phyloP scores from a whole-genome alignment of 1,140 invertebrate genomes.

The Papilio polytes region DNA sequence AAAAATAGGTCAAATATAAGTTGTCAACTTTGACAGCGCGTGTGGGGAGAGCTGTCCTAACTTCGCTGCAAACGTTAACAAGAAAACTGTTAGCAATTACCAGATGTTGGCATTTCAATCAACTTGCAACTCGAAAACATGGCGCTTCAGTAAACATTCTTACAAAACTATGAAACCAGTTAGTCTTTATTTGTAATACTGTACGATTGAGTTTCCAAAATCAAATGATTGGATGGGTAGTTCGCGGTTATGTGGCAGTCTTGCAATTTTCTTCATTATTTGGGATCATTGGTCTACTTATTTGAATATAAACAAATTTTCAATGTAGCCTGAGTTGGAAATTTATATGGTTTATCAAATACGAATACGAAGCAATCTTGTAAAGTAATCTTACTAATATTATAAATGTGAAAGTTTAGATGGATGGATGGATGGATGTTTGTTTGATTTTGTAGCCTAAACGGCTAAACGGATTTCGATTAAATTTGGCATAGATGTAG shows the following conservation, averaged over 20 bases:
- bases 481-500: too few species aligned
- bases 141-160: slow-evolving; percentile 56
- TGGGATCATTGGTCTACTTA: not conserved
- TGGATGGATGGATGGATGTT: too few species aligned
- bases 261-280: slow-evolving; percentile 55
- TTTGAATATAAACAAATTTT: not conserved
- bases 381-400: too few species aligned
- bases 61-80: slow-evolving; percentile 56
- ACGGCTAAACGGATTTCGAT: too few species aligned
- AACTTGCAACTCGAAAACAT: slow-evolving; percentile 71
- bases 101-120: slow-evolving; percentile 73
- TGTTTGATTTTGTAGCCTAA: too few species aligned
- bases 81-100: slow-evolving; percentile 77
- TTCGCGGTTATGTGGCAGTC: slow-evolving; percentile 47
- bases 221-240: slow-evolving; percentile 9
- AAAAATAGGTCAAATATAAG: slow-evolving; percentile 34
- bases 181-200: slow-evolving; percentile 16
- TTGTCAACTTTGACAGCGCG: slow-evolving; percentile 19
- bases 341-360: too few species aligned
- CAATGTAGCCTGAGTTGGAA: too few species aligned
- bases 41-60: slow-evolving; percentile 25
- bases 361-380: too few species aligned
- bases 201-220: slow-evolving; percentile 39
- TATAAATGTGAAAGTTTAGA: too few species aligned
- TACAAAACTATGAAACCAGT: slow-evolving; percentile 33